Percentiles rank a stretch among this genome's conserved stretches.
Evolutionary conservation across 2,797 vertebrate genomes (phyloP).

Genomic region (Simalia tracyae): DNA sequence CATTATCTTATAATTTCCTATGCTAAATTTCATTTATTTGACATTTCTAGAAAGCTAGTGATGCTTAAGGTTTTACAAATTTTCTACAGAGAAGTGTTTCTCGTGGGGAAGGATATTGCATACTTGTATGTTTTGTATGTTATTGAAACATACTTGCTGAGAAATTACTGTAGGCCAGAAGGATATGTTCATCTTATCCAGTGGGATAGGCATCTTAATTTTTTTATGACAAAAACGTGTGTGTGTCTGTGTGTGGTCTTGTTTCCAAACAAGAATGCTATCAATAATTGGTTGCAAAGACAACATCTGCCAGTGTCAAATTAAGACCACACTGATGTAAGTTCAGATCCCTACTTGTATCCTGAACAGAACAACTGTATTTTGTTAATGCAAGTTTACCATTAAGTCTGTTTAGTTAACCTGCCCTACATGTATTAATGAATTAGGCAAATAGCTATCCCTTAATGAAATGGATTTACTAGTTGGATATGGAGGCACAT

Average conservation of each 20-base stretch:
- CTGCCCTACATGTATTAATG: not conserved
- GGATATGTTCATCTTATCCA: too few relatives aligned
- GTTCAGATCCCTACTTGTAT: not conserved
- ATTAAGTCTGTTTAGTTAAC: not conserved
- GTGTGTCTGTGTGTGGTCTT: not conserved
- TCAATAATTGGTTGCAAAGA: not conserved
- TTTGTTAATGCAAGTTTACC: not conserved
- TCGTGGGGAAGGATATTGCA: too few relatives aligned
- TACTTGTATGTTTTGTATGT: not conserved
- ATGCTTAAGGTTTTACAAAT: not conserved
- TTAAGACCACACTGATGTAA: not conserved
- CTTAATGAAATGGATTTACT: not conserved
- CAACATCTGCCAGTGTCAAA: not conserved
- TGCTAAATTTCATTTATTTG: not conserved
- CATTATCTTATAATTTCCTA: not conserved
- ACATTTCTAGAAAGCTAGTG: not conserved
- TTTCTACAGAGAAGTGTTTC: not conserved
- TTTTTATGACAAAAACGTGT: not conserved
- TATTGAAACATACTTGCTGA: not conserved
- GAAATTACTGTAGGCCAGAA: not conserved
- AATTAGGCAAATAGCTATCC: not conserved
- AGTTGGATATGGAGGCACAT: not conserved
- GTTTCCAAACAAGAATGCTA: not conserved
- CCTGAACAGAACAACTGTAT: not conserved
- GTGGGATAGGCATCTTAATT: too few relatives aligned